Evolutionary conservation across 2,888 invertebrate genomes (phyloP), one percentile per base, ranked within the genome.

Genomic region (Mythimna impura): DNA sequence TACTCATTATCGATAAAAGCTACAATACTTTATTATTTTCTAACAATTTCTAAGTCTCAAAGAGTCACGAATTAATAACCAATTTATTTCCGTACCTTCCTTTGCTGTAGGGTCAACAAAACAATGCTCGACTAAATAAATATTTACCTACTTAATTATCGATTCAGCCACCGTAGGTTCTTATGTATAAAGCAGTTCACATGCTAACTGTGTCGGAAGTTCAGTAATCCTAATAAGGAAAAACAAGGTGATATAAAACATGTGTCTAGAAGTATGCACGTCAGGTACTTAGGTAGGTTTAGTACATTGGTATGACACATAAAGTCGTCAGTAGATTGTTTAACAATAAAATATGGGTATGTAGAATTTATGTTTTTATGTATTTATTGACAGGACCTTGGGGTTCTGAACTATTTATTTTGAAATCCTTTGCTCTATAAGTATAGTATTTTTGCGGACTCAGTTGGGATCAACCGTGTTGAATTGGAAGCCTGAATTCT

Each of bases 161-260:
- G 7, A 66, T 80, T 72, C 83, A 25, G 2, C 7, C 8, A 12
- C 54, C 78, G 57, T 52, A 52, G 2, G 17, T 71, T 12, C 30
- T 64, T 52, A 67, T 66, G 30, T 68, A 78, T 66, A 9, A 63
- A 68, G 62, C 55, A 66, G 83, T 80, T 67, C 54, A 66, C 47
- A 83, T 80, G 76, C 80, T 64, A 22, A 52, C 34, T 10, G 47
- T 58, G 70, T 80, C 80, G 83, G 80, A 83, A 83, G 66, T 75
- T 67, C 66, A 43, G 66, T 57, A 61, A 66, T 70, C 25, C 63
- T 34, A n/a, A 70, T 70, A 80, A 80, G 80, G 80, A 82, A 74
- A 78, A 80, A 80, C 80, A 80, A 80, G 69, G 67, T 30, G 65
- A 70, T 80, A 68, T 50, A 25, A 12, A 8, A 47, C 12, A 54